These are phyloP conservation scores for Eilema sororculum DNA, from an alignment of 2,888 invertebrate species.

Conservation along the genomic window DNA sequence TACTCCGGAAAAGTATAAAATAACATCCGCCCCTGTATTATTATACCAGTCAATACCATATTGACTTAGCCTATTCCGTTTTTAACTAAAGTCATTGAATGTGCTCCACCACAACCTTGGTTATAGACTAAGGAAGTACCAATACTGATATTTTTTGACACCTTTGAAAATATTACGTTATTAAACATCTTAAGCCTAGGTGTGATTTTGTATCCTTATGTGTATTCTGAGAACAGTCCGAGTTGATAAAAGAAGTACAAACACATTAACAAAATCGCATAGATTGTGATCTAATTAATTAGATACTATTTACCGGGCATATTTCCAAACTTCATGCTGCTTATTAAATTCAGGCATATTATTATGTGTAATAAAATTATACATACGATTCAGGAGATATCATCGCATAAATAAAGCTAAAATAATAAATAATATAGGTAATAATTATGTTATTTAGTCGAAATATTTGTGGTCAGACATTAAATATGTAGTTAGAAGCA, in stretches of 20 bases:
- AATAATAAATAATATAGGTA: no score
- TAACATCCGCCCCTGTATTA: conserved; percentile 13
- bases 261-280: no score
- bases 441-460: no score
- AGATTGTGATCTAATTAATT: no score
- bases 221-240: neutral
- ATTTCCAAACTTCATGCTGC: no score
- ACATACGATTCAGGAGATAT: no score
- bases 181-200: neutral
- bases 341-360: no score
- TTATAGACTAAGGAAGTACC: neutral
- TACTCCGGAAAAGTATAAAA: conserved; percentile 17
- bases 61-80: neutral
- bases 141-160: neutral
- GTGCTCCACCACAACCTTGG: neutral
- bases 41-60: neutral
- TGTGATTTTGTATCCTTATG: conserved; percentile 1
- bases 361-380: no score
- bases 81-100: neutral
- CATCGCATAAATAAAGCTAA: no score
- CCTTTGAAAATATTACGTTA: neutral
- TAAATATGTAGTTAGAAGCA: no score
- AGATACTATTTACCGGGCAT: no score
- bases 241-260: neutral
- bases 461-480: no score